Conservation (phyloP, 2,888 invertebrate genomes). For the Ceramica pisi region DNA sequence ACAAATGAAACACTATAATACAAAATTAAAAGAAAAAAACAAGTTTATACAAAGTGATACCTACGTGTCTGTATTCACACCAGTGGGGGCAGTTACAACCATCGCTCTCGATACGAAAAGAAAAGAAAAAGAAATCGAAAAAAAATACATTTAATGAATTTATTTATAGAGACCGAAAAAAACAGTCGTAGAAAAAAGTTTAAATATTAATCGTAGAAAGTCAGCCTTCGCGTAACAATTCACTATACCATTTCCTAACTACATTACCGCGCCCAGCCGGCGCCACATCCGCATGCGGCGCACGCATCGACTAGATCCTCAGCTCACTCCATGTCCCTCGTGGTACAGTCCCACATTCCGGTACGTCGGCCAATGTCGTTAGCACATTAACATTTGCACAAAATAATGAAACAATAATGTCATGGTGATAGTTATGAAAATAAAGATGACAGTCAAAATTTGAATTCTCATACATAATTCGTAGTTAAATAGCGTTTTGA, state of each 20-base stretch:
- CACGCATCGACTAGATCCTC: constrained; percentile 67
- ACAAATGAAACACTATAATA: constrained; percentile 82
- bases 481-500: constrained; percentile 57
- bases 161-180: constrained; percentile 65
- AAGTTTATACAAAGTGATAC: constrained; percentile 77
- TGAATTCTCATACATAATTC: constrained; percentile 59
- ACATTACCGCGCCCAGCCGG: constrained; percentile 61
- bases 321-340: constrained; percentile 4
- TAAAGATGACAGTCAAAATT: constrained; percentile 59
- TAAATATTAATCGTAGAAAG: constrained; percentile 80
- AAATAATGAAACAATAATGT: constrained; percentile 62
- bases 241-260: constrained; percentile 78
- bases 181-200: constrained; percentile 70
- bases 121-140: constrained; percentile 52
- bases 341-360: constrained; percentile 34
- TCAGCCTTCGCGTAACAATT: constrained; percentile 85
- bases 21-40: constrained; percentile 81
- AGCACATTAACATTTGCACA: constrained; percentile 55
- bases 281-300: constrained; percentile 22
- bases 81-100: constrained; percentile 66
- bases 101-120: constrained; percentile 51
- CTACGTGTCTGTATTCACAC: constrained; percentile 68
- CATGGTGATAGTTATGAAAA: constrained; percentile 66
- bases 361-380: constrained; percentile 53
- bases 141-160: constrained; percentile 59